phyloP scores from a whole-genome alignment of 2,113 vertebrate species.

The Elanus axillaris region DNA sequence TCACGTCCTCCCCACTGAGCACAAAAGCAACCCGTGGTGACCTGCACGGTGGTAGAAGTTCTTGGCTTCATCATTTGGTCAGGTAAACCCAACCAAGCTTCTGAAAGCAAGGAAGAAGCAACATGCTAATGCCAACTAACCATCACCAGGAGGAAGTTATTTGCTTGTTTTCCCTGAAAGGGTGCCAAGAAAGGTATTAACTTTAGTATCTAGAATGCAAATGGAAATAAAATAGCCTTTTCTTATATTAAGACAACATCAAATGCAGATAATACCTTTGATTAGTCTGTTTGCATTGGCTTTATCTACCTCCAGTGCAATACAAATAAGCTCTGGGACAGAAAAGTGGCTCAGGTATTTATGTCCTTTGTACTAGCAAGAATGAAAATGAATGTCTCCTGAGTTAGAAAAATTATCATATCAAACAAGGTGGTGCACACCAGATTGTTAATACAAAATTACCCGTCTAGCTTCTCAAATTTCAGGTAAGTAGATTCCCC shows the following conservation, averaged over 20 bases:
- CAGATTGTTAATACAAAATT: not conserved
- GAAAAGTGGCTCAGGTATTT: not conserved
- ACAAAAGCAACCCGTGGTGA: not conserved
- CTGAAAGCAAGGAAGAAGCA: not conserved
- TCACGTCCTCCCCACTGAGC: not conserved
- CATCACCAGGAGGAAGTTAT: not conserved
- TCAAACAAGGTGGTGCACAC: not conserved
- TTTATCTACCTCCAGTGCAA: not conserved
- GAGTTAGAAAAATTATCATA: not conserved
- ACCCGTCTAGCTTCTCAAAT: constrained; percentile 69
- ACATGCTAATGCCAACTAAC: not conserved
- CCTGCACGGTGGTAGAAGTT: not conserved
- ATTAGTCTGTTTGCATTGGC: not conserved
- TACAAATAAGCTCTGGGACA: not conserved
- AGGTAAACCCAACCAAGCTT: not conserved
- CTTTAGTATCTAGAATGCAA: not conserved
- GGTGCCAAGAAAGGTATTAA: not conserved
- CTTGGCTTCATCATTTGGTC: not conserved
- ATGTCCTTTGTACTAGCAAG: not conserved
- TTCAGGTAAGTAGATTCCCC: constrained; percentile 77
- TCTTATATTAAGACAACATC: not conserved
- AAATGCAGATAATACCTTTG: not conserved
- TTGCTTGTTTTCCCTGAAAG: not conserved
- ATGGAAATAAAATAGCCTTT: not conserved
- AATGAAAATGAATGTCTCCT: not conserved